A percentile compares a stretch with the other conserved stretches of the same genome.
These are phyloP conservation scores for Bruchidius siliquastri DNA, from an alignment of 2,888 invertebrate species.

Conservation along the genomic window DNA sequence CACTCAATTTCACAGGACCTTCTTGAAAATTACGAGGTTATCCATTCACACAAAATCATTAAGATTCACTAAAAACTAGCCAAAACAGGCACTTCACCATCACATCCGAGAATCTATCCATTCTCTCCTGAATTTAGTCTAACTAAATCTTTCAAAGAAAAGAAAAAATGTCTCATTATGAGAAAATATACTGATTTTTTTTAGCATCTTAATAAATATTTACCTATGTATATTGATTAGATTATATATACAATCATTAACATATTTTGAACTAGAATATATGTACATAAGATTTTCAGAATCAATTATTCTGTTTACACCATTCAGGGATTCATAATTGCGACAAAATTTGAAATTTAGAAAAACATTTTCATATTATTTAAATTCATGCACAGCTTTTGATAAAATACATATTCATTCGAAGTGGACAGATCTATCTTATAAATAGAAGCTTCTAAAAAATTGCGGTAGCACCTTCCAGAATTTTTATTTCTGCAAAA, in stretches of 20 bases:
- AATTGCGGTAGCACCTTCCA: no score
- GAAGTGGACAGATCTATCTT: no score
- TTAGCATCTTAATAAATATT: not conserved
- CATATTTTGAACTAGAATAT: not conserved
- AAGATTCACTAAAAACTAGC: slow-evolving; percentile 10
- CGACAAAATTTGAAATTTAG: not conserved
- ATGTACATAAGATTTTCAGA: slow-evolving; percentile 2
- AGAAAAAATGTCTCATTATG: not conserved
- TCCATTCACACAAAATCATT: not conserved
- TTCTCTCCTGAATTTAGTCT: not conserved
- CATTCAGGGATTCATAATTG: not conserved
- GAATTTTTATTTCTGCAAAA: no score
- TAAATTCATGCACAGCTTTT: not conserved
- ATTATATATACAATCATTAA: not conserved
- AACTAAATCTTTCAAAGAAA: not conserved
- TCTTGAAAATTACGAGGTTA: slow-evolving; percentile 3
- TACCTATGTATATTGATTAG: not conserved
- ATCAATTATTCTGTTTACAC: not conserved
- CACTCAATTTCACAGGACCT: no score
- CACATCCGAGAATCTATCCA: slow-evolving; percentile 7
- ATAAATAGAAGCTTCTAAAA: no score
- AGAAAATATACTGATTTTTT: not conserved
- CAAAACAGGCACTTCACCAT: slow-evolving; percentile 19
- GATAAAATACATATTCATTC: no score
- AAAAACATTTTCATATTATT: not conserved